Evolutionary conservation across 2,113 vertebrate species (phyloP).

Genomic region (Pitta sordida): DNA sequence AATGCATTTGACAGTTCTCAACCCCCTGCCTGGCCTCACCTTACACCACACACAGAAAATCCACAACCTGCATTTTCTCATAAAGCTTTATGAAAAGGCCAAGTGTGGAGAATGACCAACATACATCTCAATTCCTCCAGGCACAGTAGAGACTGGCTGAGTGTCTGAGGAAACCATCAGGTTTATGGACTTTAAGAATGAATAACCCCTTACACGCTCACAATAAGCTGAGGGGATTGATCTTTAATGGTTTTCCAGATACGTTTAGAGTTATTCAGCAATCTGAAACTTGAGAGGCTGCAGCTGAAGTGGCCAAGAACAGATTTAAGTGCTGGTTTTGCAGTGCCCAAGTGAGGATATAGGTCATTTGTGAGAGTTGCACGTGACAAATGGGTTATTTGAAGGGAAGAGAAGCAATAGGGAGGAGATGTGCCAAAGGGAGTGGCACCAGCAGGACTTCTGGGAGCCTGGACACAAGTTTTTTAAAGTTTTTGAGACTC

Average conservation of each 20-base stretch:
- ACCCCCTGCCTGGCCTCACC: background rate
- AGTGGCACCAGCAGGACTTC: background rate
- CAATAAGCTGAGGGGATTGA: background rate
- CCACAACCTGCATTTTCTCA: background rate
- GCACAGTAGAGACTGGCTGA: background rate
- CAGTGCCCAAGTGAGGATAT: background rate
- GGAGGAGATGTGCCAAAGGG: background rate
- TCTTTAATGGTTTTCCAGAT: background rate
- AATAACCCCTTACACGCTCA: background rate
- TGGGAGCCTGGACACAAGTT: background rate
- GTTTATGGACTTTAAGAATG: background rate
- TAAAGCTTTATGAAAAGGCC: background rate
- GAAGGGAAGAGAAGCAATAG: background rate
- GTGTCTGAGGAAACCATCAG: background rate
- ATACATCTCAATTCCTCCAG: background rate
- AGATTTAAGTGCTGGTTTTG: background rate
- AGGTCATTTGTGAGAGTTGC: background rate
- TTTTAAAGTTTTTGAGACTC: background rate
- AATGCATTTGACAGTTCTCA: background rate
- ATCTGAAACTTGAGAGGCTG: background rate
- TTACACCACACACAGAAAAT: fast-evolving
- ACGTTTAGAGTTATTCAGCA: background rate
- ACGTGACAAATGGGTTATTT: background rate
- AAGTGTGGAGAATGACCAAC: background rate
- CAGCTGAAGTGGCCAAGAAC: background rate